Conservation (phyloP, 2,888 invertebrate genomes). For the Pseudanteris insignis region DNA sequence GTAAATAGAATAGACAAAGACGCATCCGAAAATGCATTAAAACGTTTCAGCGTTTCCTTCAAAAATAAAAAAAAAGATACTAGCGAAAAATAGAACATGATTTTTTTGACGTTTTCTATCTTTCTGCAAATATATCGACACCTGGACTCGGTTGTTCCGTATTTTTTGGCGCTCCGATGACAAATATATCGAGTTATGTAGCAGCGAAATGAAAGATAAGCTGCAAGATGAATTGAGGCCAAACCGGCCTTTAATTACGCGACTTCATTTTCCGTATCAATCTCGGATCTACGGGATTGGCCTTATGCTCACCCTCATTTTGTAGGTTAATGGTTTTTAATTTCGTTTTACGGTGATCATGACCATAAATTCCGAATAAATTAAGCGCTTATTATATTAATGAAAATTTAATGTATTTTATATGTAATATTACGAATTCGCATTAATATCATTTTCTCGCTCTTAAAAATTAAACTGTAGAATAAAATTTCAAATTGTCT, state of each 20-base stretch:
- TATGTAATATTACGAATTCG: neutral
- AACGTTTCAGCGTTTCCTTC: too few species aligned
- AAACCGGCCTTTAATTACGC: constrained; percentile 4
- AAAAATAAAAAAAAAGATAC: too few species aligned
- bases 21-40: too few species aligned
- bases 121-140: too few species aligned
- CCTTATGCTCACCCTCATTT: neutral
- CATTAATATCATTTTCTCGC: neutral
- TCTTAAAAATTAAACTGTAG: too few species aligned
- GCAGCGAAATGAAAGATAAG: constrained; percentile 2
- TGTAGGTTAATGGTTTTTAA: neutral
- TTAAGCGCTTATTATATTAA: neutral
- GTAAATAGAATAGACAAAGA: too few species aligned
- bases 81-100: too few species aligned
- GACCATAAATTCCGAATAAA: neutral
- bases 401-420: neutral
- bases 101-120: too few species aligned
- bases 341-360: neutral
- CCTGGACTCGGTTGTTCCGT: too few species aligned
- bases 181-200: constrained; percentile 3
- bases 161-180: too few species aligned
- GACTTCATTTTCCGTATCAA: neutral
- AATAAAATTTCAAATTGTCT: too few species aligned
- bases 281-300: neutral
- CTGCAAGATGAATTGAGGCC: neutral